These are phyloP conservation scores for Nesidiocoris tenuis DNA, from an alignment of 2,888 invertebrate species.

Conservation along the genomic window DNA sequence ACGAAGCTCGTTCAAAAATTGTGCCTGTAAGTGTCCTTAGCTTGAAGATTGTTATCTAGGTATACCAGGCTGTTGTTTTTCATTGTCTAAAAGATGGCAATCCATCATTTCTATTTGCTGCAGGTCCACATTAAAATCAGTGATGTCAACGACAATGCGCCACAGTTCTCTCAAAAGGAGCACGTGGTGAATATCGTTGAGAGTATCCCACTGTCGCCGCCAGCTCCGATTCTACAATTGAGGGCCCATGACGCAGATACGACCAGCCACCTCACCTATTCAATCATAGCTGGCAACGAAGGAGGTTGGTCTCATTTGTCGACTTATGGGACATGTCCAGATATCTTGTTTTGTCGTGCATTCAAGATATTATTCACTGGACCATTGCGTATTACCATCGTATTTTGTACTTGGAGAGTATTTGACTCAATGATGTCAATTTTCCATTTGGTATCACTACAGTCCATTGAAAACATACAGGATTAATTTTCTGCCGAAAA, in stretches of 20 bases:
- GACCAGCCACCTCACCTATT: constrained; percentile 75
- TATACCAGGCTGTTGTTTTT: too few species aligned
- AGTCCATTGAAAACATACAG: too few species aligned
- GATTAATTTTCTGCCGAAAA: too few species aligned
- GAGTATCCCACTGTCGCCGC: constrained; percentile 75
- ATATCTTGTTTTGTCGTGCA: not conserved
- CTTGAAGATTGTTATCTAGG: too few species aligned
- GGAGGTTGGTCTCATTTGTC: constrained; percentile 56
- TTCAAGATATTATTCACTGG: not conserved
- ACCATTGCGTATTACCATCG: not conserved
- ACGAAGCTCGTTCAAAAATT: constrained; percentile 60
- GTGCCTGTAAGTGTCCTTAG: constrained; percentile 36
- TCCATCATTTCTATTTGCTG: too few species aligned
- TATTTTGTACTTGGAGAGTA: too few species aligned
- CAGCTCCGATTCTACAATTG: constrained; percentile 77
- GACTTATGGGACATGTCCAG: too few species aligned
- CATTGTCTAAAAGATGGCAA: too few species aligned
- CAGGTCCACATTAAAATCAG: constrained; percentile 72
- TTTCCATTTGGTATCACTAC: too few species aligned
- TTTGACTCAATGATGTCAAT: too few species aligned
- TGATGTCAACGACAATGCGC: constrained; percentile 88
- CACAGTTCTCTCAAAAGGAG: constrained; percentile 72
- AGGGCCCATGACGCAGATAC: constrained; percentile 76
- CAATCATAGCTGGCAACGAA: constrained; percentile 68
- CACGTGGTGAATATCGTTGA: constrained; percentile 82